Conservation (phyloP, 2,113 vertebrate species). For the Grantiella picta region DNA sequence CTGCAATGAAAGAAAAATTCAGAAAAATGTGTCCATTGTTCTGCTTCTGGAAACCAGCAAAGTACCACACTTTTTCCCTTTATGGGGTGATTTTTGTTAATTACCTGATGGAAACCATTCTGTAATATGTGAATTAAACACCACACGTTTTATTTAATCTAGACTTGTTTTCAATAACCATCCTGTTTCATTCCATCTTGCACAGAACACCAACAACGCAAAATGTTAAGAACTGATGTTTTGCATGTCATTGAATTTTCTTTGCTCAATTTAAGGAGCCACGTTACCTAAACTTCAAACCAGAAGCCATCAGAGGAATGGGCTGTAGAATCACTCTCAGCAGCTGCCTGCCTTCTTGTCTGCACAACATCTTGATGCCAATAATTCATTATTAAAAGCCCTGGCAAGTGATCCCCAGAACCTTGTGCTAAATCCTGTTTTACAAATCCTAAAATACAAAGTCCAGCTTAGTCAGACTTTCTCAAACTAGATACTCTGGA, state of each 20-base stretch:
- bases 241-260: rapidly evolving
- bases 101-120: not conserved
- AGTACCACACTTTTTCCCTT: not conserved
- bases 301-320: not conserved
- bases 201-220: not conserved
- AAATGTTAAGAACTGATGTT: not conserved
- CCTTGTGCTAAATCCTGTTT: not conserved
- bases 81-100: not conserved
- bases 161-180: not conserved
- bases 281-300: not conserved
- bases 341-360: not conserved
- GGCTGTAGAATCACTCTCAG: not conserved
- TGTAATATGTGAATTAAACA: not conserved
- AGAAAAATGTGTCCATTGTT: not conserved
- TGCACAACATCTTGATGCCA: not conserved
- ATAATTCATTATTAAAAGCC: not conserved
- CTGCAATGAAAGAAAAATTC: not conserved
- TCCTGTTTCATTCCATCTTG: not conserved
- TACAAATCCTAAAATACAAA: not conserved
- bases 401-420: not conserved
- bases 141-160: not conserved
- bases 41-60: not conserved
- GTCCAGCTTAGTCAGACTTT: not conserved
- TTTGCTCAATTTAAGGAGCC: not conserved
- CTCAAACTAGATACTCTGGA: not conserved